phyloP scores from a whole-genome alignment of 2,797 vertebrate genomes.

The Eulemur coronatus region DNA sequence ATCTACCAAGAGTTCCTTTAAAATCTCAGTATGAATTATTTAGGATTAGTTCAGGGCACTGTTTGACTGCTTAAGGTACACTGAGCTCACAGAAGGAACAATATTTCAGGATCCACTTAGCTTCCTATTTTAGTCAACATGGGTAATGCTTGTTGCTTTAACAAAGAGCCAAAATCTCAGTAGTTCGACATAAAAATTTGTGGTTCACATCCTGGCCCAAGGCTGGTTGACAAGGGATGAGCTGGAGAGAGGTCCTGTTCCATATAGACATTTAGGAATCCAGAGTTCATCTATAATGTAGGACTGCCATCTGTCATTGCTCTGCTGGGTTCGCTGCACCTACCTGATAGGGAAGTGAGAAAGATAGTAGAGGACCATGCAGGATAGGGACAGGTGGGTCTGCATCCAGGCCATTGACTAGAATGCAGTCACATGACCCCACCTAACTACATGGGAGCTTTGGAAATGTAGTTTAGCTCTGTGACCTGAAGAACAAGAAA shows the following conservation, averaged over 20 bases:
- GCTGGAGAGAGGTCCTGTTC: background rate
- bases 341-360: background rate
- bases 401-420: background rate
- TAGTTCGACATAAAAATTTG: background rate
- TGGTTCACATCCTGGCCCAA: background rate
- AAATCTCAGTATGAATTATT: constrained; percentile 19
- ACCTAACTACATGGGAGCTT: background rate
- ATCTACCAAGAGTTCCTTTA: background rate
- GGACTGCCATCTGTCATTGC: background rate
- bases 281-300: background rate
- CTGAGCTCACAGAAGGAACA: background rate
- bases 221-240: background rate
- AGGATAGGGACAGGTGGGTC: background rate
- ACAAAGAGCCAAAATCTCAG: background rate
- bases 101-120: constrained; percentile 1
- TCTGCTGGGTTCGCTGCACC: background rate
- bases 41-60: background rate
- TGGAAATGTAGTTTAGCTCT: background rate
- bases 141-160: background rate
- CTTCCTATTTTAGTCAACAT: background rate
- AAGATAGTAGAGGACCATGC: background rate
- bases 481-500: background rate
- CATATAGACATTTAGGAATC: background rate
- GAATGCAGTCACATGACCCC: background rate
- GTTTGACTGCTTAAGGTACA: background rate